phyloP scores from a whole-genome alignment of 1,140 invertebrate genomes.

The Kradibia gibbosae region DNA sequence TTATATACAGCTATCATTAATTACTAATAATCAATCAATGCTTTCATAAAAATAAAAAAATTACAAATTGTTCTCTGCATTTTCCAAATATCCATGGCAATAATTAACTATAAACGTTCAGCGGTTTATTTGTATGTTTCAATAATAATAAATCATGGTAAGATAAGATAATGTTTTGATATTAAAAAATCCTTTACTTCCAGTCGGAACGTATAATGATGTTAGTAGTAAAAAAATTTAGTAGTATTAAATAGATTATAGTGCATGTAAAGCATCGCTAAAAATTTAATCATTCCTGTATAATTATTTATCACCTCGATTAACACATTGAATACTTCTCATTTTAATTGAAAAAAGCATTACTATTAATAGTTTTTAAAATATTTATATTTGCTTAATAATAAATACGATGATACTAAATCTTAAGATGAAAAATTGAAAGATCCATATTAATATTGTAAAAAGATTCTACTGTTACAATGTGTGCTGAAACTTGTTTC shows the following conservation, averaged over 20 bases:
- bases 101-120: too few relatives aligned
- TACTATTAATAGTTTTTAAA: constrained; percentile 1
- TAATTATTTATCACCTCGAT: too few relatives aligned
- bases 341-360: neutral
- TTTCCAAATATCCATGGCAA: too few relatives aligned
- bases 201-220: neutral
- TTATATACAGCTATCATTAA: too few relatives aligned
- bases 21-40: too few relatives aligned
- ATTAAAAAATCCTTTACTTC: neutral
- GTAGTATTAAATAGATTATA: neutral
- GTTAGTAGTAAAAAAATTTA: neutral
- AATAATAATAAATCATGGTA: neutral
- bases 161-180: neutral
- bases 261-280: neutral
- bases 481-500: neutral
- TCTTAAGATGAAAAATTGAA: neutral
- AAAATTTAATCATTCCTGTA: neutral
- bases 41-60: too few relatives aligned
- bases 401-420: neutral
- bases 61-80: too few relatives aligned
- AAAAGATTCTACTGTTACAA: neutral
- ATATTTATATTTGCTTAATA: neutral
- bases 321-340: neutral
- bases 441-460: neutral
- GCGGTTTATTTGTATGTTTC: too few relatives aligned